phyloP scores from a whole-genome alignment of 2,888 invertebrate genomes.

The Stratiomys singularior region DNA sequence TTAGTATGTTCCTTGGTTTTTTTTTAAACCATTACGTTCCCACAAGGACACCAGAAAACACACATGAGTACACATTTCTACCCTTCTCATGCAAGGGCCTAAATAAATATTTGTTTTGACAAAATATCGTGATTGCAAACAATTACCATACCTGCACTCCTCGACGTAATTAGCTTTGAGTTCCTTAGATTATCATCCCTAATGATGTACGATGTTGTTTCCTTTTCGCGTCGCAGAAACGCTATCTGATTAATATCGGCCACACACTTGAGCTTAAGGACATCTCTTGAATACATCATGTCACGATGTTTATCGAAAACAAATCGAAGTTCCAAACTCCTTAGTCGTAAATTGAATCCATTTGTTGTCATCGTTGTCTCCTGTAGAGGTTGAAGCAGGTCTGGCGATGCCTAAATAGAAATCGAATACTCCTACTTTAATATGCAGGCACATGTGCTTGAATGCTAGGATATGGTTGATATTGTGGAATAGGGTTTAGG shows the following conservation, averaged over 20 bases:
- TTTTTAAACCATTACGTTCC: no score
- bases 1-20: no score
- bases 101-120: no score
- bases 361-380: slow-evolving; percentile 61
- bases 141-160: slow-evolving; percentile 57
- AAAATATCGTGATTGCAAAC: neutral
- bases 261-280: slow-evolving; percentile 60
- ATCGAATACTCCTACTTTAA: neutral
- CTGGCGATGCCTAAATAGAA: slow-evolving; percentile 56
- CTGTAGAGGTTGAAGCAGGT: slow-evolving; percentile 58
- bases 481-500: slow-evolving; percentile 15
- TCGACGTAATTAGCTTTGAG: slow-evolving; percentile 60
- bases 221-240: slow-evolving; percentile 58
- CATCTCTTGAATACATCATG: slow-evolving; percentile 54
- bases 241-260: slow-evolving; percentile 62
- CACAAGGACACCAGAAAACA: no score
- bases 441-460: neutral
- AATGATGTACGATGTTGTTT: slow-evolving; percentile 57
- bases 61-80: no score
- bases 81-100: no score
- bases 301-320: slow-evolving; percentile 61
- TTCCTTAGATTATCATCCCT: slow-evolving; percentile 61
- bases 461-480: neutral
- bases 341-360: slow-evolving; percentile 60
- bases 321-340: slow-evolving; percentile 61